A percentile compares a stretch with the other conserved stretches of the same genome.
Evolutionary conservation across 2,797 vertebrate genomes (phyloP).

Genomic region (Aotus griseimembra): DNA sequence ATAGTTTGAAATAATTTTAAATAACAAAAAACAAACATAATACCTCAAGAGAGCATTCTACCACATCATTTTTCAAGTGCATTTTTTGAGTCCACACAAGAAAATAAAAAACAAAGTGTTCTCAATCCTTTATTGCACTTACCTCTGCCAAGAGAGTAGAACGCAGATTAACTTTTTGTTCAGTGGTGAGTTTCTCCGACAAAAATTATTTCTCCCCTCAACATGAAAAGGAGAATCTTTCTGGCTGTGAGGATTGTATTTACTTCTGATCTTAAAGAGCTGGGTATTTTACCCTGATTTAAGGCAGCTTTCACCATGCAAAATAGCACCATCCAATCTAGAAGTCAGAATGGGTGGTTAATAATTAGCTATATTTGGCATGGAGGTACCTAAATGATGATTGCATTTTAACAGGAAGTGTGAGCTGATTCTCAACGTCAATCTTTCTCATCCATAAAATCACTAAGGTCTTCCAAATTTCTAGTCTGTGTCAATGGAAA

Average conservation of each 20-base stretch:
- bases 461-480: neutral
- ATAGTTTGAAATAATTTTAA: neutral
- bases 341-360: no score
- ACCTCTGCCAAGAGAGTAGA: neutral
- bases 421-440: neutral
- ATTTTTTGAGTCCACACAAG: neutral
- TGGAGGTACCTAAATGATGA: neutral
- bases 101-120: neutral
- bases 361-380: neutral
- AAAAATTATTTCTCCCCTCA: neutral
- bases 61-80: neutral
- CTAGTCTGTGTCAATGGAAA: neutral
- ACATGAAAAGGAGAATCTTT: neutral
- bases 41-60: neutral
- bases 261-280: neutral
- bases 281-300: neutral
- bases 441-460: neutral
- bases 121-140: neutral
- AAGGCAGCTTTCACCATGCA: neutral
- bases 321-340: neutral
- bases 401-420: neutral
- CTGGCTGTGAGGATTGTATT: neutral
- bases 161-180: neutral
- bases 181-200: neutral
- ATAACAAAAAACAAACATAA: neutral